Base-by-base conservation (phyloP, 2,113 vertebrate species). In the Rousettus leschenaultii region DNA sequence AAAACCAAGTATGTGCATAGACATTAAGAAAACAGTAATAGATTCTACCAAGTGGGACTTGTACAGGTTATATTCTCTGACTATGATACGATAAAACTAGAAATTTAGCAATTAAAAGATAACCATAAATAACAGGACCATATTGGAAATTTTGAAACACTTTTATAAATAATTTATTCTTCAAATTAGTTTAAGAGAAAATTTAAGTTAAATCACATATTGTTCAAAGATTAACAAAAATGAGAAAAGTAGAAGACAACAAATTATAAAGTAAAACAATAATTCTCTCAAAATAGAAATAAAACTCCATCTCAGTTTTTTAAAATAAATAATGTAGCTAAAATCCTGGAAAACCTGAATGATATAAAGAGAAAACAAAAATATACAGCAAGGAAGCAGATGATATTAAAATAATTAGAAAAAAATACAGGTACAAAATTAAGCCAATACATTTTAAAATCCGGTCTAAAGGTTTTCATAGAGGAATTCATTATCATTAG, bases 181-280 rank as follows among this genome's bases (percentile, higher is more conserved):
- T 94, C 26, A 24, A 70, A 55, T 45, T 66, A 79, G 28, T 66
- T 71, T 80, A 94, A 94, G 78, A 61, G 22, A 94, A 94, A 73
- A 66, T 70, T 53, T 84, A 86, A 63, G 40, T 26, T 84, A 79
- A 85, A 45, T 68, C 70, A 26, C 22, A 22, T 73, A 71, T 83
- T 94, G 51, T 51, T 91, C 78, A 57, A 45, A 77, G 77, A 77
- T 77, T 51, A 75, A 51, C 48, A 40, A 89, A 84, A 88, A 78
- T 22, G 19, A 68, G 88, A 85, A 94, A 97, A 75, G 43, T 59
- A 65, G 80, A 90, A 53, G 57, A 84, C 18, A 82, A 45, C 59
- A 90, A 85, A 61, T 59, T 45, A 88, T 73, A 73, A 91, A 89
- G 53, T 45, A 87, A 87, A 74, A 79, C 24, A 87, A 5, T 66